These are phyloP conservation scores for Oscheius onirici DNA, from an alignment of 2,888 invertebrate genomes.

Conservation along the genomic window DNA sequence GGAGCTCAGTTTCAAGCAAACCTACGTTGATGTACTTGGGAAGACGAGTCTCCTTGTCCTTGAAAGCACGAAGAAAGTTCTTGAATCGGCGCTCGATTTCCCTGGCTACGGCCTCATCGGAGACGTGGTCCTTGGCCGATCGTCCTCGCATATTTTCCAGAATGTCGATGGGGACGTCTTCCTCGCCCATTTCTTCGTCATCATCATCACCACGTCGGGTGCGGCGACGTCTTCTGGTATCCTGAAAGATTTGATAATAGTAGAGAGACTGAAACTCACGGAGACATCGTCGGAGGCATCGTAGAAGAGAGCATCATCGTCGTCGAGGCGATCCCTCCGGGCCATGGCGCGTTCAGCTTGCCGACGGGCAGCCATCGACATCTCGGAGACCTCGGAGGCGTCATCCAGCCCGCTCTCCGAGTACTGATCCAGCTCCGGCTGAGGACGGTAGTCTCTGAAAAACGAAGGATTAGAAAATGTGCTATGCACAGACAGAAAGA, in stretches of 20 bases:
- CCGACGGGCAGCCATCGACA: constrained; percentile 85
- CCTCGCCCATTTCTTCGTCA: constrained; percentile 75
- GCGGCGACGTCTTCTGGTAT: constrained; percentile 30
- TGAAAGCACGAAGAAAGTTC: constrained; percentile 35
- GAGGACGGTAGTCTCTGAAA: constrained; percentile 90
- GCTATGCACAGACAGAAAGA: too few species aligned
- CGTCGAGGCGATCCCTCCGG: constrained; percentile 82
- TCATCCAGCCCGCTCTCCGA: constrained; percentile 87
- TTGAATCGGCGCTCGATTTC: constrained; percentile 87
- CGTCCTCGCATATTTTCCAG: constrained; percentile 96
- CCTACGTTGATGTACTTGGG: constrained; percentile 60
- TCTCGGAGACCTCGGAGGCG: constrained; percentile 81
- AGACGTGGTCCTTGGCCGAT: constrained; percentile 93
- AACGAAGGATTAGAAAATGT: not conserved
- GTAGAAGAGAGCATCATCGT: constrained; percentile 64
- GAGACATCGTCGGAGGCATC: constrained; percentile 61
- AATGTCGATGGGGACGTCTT: constrained; percentile 82
- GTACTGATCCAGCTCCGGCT: constrained; percentile 93
- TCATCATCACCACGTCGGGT: constrained; percentile 37
- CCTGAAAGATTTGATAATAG: not conserved
- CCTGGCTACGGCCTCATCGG: constrained; percentile 90
- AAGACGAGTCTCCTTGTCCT: constrained; percentile 48
- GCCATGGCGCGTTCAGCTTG: constrained; percentile 91
- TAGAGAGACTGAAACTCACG: not conserved
- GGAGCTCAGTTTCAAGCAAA: not conserved